phyloP scores from a whole-genome alignment of 37 sponge, comb jelly and placozoan species.

The Crambe crambe region DNA sequence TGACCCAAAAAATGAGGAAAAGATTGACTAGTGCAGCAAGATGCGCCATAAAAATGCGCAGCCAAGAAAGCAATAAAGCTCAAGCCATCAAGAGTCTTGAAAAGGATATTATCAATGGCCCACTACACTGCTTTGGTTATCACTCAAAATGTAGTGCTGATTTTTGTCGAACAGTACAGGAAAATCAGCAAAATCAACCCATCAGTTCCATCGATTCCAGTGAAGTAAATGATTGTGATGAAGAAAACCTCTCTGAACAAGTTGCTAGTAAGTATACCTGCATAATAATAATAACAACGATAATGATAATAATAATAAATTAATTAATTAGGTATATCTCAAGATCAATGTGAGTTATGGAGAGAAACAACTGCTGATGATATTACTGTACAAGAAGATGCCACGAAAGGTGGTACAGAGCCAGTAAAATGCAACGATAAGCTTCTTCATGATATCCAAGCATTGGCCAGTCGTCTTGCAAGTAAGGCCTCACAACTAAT shows the following conservation, averaged over 20 bases:
- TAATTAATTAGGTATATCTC: background rate
- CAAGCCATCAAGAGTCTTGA: constrained; percentile 3
- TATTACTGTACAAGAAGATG: background rate
- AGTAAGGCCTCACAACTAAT: constrained; percentile 25
- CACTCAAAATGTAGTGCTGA: constrained; percentile 32
- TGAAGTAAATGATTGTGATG: background rate
- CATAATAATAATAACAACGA: background rate
- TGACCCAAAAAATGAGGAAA: constrained; percentile 35
- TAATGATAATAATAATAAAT: background rate
- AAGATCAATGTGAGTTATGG: constrained; percentile 1
- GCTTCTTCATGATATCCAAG: constrained; percentile 21
- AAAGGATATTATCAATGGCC: constrained; percentile 43
- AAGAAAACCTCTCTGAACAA: background rate
- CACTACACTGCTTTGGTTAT: constrained; percentile 56
- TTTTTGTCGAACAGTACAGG: constrained; percentile 14
- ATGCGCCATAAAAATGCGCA: constrained; percentile 48
- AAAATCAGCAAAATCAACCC: background rate
- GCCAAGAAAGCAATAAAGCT: constrained; percentile 5
- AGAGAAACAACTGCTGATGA: background rate
- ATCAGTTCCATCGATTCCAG: background rate
- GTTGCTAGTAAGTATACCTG: background rate
- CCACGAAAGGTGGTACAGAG: background rate
- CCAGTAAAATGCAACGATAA: background rate
- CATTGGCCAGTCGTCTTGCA: background rate
- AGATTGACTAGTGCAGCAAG: constrained; percentile 27